These are phyloP conservation scores for Synanthedon tipuliformis DNA, from an alignment of 2,888 invertebrate genomes.

Conservation along the genomic window DNA sequence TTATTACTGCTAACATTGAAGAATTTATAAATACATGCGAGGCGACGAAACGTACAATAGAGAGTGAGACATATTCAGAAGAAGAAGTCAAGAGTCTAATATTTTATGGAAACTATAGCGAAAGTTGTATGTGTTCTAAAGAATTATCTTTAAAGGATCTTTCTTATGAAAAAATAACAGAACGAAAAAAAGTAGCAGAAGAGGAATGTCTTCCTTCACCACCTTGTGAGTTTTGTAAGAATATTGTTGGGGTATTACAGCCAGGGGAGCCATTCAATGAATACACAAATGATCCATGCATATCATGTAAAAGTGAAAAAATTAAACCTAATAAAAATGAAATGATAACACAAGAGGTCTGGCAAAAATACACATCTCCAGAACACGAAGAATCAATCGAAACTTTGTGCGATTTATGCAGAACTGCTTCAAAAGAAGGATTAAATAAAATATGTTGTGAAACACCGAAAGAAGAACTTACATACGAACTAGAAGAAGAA, in stretches of 20 bases:
- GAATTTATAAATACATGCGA: conserved; percentile 19
- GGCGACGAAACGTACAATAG: conserved; percentile 15
- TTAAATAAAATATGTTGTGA: no score
- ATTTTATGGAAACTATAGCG: neutral
- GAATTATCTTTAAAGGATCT: neutral
- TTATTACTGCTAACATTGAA: conserved; percentile 17
- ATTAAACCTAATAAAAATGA: no score
- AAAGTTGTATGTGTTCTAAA: neutral
- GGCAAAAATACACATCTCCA: neutral
- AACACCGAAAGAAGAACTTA: neutral
- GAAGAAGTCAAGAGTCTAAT: neutral
- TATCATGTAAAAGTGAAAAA: no score
- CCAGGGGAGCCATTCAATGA: no score
- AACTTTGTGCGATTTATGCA: neutral
- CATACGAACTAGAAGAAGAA: neutral
- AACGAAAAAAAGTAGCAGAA: neutral
- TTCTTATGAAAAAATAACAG: neutral
- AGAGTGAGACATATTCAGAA: neutral
- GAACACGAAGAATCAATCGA: neutral
- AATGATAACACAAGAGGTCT: neutral
- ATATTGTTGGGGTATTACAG: no score
- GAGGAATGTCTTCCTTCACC: neutral
- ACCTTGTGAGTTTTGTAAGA: neutral
- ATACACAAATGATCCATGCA: no score
- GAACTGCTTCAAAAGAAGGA: neutral